Base-by-base conservation (phyloP, 2,113 vertebrate genomes). In the Sander vitreus region DNA sequence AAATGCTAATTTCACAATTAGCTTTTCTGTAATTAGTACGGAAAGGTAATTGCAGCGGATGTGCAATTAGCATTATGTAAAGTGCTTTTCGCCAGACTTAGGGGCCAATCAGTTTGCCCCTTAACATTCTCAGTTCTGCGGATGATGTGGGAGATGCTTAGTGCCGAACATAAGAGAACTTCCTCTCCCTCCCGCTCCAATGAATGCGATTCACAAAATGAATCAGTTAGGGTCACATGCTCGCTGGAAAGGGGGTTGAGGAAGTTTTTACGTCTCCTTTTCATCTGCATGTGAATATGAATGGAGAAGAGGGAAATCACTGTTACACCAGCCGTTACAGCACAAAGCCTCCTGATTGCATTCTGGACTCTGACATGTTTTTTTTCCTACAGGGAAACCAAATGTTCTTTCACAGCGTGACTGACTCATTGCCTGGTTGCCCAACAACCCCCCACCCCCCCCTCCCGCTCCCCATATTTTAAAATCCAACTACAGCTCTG, bases 1-100 rank as follows among this genome's bases (percentile, higher is more conserved):
- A 85, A 85, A 88, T 71, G 90, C 72, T 89, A 88, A 92, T 92
- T 90, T 90, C 84, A 91, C 88, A 90, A 91, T 93, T 83, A 91
- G 89, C 84, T 88, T 92, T 93, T 90, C 91, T 88, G 86, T 92
- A 93, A 95, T 94, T 94, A 94, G 91, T 62, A 86, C 36, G 33
- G 90, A 85, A 90, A 94, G 93, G 74, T 94, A 94, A 95, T 94
- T 94, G 90, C 89, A 9, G 88, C 89, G 90, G 93, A 94, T 93
- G 92, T 87, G 91, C 92, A 93, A 94, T 95, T 94, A 94, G 90
- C 89, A 92, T 94, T 86, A 92, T 92, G 93, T 88, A 89, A 93
- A 93, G 89, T 91, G 89, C 80, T 90, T 93, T 84, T 88, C 85
- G 82, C 88, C 85, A 84, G 88, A 89, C 90, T 91, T 88, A 14